Evolutionary conservation across 1,140 invertebrate species (phyloP), one percentile per base, ranked within the genome.

Genomic region (Microplitis mediator): DNA sequence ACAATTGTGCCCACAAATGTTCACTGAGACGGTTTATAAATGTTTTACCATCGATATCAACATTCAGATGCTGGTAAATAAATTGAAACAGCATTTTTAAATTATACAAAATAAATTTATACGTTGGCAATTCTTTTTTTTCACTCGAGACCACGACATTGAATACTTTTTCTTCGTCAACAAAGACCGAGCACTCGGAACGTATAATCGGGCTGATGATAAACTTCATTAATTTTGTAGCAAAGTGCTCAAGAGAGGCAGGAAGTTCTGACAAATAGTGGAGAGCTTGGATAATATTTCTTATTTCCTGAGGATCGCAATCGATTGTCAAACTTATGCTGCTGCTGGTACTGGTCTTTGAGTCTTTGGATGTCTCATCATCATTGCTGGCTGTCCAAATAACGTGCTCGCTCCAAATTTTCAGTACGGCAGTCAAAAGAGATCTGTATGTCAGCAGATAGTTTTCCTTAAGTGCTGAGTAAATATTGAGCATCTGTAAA

Each of bases 11-110:
- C 74, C 90, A 85, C 3, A 95, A 86, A 66, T 90, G 79, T 6
- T 87, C 82, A 0, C 92, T 92, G 50, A 96, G 84, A 69, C 90
- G 89, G 63, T 78, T 84, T 73, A 95, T 89, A 9, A 94, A 83
- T 14, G 89, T 89, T 14, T 87, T 79, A 0, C 89, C 81, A 3
- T 87, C 79, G 54, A 90, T 81, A 4, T 81, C 77, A 73, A 91
- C 77, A 77, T 91, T 89, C 60, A 93, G 87, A 80, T 89, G 89
- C 69, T 89, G 83, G 68, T 86, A 73, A 14, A 94, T 79, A 76
- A 89, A 93, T 56, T 89, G 80, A 58, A 93, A 90, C 16, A 93
- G 75, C 52, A 86, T 74, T 71, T 87, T 88, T 36, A 94, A 81
- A 80, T 92, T 90, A 13, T 87, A 74, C 31, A 94, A 89, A 0